Evolutionary conservation across 35 echinoderm and acorn worm species (phyloP).

Genomic region (Strongylocentrotus purpuratus): DNA sequence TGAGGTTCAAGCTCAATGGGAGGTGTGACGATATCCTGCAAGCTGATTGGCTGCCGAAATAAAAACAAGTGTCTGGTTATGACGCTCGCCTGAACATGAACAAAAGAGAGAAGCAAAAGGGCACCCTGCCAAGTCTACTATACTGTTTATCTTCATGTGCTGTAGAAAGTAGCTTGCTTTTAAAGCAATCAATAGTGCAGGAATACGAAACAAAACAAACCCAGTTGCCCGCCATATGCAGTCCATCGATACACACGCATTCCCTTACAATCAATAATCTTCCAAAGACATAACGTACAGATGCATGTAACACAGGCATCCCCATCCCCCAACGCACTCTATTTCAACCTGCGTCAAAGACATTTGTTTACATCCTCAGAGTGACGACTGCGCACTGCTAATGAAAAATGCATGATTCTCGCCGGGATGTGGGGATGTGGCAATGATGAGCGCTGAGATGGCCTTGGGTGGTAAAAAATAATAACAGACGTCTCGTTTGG

Average conservation of each 20-base stretch:
- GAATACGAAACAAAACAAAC: background rate
- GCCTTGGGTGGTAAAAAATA: background rate
- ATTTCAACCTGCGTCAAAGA: conserved; percentile 10
- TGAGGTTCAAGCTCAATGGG: background rate
- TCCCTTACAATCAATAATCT: background rate
- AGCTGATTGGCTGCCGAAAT: background rate
- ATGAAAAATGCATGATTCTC: background rate
- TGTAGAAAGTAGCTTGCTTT: background rate
- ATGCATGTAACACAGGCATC: background rate
- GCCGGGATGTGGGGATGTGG: background rate
- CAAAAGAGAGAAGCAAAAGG: background rate
- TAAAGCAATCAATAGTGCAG: background rate
- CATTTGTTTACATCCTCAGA: background rate
- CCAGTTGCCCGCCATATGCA: background rate
- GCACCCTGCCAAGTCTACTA: background rate
- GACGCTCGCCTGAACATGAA: background rate
- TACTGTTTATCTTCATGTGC: background rate
- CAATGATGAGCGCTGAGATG: background rate
- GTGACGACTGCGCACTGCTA: background rate
- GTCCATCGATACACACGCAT: background rate
- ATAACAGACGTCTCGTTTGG: no score
- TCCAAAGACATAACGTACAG: background rate
- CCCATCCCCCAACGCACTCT: background rate
- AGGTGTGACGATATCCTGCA: background rate
- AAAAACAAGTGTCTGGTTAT: background rate